Evolutionary conservation across 2,888 invertebrate genomes (phyloP), one percentile per base, ranked within the genome.

Genomic region (Nomada fabriciana): DNA sequence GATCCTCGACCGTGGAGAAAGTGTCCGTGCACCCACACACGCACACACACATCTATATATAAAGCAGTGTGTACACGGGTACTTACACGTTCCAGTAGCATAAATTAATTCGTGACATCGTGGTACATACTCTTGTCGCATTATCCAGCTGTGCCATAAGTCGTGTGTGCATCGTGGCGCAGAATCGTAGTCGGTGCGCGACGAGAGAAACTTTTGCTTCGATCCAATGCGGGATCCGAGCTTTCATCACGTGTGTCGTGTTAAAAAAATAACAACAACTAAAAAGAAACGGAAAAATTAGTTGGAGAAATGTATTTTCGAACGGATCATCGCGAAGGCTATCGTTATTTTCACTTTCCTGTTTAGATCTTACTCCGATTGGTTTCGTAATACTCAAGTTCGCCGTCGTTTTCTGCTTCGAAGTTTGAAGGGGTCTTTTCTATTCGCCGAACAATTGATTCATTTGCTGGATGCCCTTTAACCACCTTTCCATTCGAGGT

Each of bases 1-100:
- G 71, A 75, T 80, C 84, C 79, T 78, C 80, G 85, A 61, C 82
- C 82, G 23, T 60, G 86, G 91, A 85, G 90, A 90, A 90, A 90
- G 91, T 88, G 77, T 76, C 80, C 79, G 64, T 77, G 79, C 87
- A 86, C 89, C 83, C 78, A 86, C 87, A 84, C 88, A 9, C 79
- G 18, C 20, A 25, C 43, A 5, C 15, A 2, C 47, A n/a, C 23
- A 53, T 36, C 7, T 36, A 7, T 7, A 36, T 36, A 36, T 36
- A 36, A 5, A 29, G 36, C 13, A 57, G 57, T 57, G 25, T 68
- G 52, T 60, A 74, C 88, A 85, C 88, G 83, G 80, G 81, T 81
- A 76, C 81, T 47, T 53, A 13, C 80, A 23, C 5, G 42, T 53
- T 23, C 70, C n/a, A 64, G 11, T 57, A 63, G 43, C 60, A 84